Percentiles rank a stretch among this genome's conserved stretches.
phyloP scores from a whole-genome alignment of 2,888 invertebrate genomes.

The Andrena chrysosceles region DNA sequence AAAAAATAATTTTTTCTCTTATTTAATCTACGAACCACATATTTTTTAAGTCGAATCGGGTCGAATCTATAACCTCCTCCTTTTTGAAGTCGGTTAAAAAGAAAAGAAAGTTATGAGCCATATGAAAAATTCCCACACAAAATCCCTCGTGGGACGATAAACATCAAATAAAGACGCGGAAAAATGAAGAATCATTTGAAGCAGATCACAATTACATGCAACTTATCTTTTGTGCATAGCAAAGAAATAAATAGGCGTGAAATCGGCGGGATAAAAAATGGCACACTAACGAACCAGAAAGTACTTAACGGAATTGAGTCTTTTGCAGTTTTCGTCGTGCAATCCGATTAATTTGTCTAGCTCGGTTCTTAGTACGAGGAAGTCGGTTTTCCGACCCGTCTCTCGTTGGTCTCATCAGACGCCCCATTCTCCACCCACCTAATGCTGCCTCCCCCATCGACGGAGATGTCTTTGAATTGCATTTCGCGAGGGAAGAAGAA shows the following conservation, averaged over 20 bases:
- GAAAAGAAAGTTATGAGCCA: too few relatives aligned
- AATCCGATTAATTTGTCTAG: conserved; percentile 24
- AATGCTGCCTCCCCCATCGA: conserved; percentile 22
- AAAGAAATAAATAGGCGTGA: not conserved
- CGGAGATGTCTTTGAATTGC: conserved; percentile 23
- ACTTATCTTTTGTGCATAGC: not conserved
- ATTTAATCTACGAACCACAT: too few relatives aligned
- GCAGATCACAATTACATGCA: not conserved
- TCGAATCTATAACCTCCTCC: too few relatives aligned
- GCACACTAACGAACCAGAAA: conserved; percentile 23
- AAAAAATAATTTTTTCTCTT: too few relatives aligned
- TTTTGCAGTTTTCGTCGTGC: conserved; percentile 12
- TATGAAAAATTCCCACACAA: too few relatives aligned
- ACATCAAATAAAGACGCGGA: not conserved
- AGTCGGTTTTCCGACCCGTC: conserved; percentile 17
- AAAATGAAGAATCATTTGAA: not conserved
- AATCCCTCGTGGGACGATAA: not conserved
- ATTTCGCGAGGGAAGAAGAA: not conserved
- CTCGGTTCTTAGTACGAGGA: conserved; percentile 19
- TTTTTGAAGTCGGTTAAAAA: too few relatives aligned
- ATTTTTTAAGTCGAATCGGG: too few relatives aligned
- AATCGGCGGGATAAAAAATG: conserved; percentile 8
- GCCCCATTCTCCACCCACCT: conserved; percentile 5
- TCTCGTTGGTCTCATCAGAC: conserved; percentile 21
- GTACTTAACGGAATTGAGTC: conserved; percentile 17